Evolutionary conservation across 2,888 invertebrate genomes (phyloP), one percentile per base, ranked within the genome.

Genomic region (Stenotaenia linearis): DNA sequence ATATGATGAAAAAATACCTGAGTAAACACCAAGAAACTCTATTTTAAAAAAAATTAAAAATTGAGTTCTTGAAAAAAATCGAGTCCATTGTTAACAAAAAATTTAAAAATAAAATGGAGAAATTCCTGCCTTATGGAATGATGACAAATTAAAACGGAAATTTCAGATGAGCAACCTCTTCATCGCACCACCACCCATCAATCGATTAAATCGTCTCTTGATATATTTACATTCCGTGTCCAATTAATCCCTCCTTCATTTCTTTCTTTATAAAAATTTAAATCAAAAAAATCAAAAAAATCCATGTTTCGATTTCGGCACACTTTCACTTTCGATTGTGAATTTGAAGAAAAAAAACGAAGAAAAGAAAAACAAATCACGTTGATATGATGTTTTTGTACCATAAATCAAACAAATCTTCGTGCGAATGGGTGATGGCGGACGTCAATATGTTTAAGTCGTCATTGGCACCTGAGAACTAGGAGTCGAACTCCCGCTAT

Each of bases 401-500:
- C 69, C 69, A 69, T 69, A 69, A 69, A 69, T 69, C 28, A 28
- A 15, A 6, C 12, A 69, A 28, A 10, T 25, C 28, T 69, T 69
- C 25, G 6, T 69, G 4, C 18, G 1, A 56, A 56, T 56, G 69
- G 69, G 69, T 25, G 25, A 69, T 69, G 69, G 69, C n/a, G 69
- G 25, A 28, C 23, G 28, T 69, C 69, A 28, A 50, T 75, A 37
- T 75, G 37, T 75, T 75, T 77, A 77, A 30, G 77, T 77, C 40
- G 77, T 83, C 82, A 84, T 84, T 69, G 84, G 83, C 56, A 84
- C 83, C 80, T 84, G 83, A 10, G 87, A 86, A 81, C 86, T 86
- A 25, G 87, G 87, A 10, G 86, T 86, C 18, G 86, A 85, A 80
- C 86, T 87, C 7, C 86, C 87, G 80, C 85, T 86, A 79, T 84